Conservation (phyloP, 2,797 vertebrate genomes). For the Hydrocynus forskahlii region DNA sequence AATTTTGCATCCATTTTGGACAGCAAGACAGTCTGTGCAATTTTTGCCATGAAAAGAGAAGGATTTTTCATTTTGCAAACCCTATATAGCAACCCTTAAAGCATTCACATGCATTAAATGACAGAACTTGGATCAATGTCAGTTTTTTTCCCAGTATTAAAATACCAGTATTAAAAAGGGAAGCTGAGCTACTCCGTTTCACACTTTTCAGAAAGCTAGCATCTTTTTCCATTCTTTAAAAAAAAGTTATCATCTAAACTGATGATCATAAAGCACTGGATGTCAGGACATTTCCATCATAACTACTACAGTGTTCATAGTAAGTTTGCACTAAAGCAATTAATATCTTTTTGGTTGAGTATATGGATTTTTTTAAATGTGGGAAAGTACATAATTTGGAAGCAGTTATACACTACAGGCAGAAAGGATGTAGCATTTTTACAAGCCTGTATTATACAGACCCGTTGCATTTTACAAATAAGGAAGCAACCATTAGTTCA, state of each 20-base stretch:
- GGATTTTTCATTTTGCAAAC: neutral
- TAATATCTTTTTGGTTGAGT: neutral
- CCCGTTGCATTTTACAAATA: neutral
- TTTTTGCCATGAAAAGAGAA: neutral
- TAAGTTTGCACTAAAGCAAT: neutral
- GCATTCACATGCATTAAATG: slow-evolving; percentile 10
- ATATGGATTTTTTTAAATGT: neutral
- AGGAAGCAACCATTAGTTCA: slow-evolving; percentile 20
- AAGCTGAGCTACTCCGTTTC: neutral
- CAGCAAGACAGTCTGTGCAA: slow-evolving; percentile 11
- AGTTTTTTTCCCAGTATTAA: neutral
- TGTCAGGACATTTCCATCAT: neutral
- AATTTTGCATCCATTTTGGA: slow-evolving; percentile 27
- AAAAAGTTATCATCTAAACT: neutral
- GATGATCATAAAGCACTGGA: neutral
- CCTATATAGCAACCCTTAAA: neutral
- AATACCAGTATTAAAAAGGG: neutral
- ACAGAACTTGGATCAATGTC: neutral
- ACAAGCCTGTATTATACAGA: neutral
- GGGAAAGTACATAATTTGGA: neutral
- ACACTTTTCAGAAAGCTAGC: neutral
- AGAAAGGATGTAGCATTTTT: neutral
- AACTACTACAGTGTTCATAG: neutral
- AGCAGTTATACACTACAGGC: neutral
- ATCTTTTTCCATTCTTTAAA: neutral